Evolutionary conservation across 2,888 invertebrate genomes (phyloP).

Genomic region (Fragum whitleyi): DNA sequence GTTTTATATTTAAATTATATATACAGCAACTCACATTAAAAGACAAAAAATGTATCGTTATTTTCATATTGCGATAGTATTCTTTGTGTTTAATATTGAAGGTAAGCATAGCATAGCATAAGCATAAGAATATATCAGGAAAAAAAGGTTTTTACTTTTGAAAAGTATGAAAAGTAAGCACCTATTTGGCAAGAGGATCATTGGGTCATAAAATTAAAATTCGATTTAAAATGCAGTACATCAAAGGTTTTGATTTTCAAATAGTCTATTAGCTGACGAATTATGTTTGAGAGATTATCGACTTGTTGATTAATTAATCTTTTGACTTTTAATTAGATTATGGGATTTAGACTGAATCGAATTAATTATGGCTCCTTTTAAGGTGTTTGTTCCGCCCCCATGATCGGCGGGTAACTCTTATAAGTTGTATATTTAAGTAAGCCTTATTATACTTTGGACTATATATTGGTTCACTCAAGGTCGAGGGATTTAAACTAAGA

Average conservation of each 20-base stretch:
- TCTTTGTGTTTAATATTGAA: too few species aligned
- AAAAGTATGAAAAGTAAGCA: slow-evolving; percentile 4
- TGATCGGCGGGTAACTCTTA: neutral
- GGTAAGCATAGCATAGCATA: too few species aligned
- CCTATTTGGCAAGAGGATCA: neutral
- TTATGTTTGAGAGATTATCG: neutral
- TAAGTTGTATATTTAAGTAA: neutral
- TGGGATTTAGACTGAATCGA: slow-evolving; percentile 2
- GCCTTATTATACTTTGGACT: too few species aligned
- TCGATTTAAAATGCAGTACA: slow-evolving; percentile 11
- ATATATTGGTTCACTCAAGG: too few species aligned
- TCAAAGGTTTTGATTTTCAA: slow-evolving; percentile 17
- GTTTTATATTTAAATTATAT: too few species aligned
- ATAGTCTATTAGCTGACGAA: slow-evolving; percentile 1
- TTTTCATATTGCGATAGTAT: too few species aligned
- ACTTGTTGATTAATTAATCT: slow-evolving; percentile 21
- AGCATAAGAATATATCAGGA: too few species aligned
- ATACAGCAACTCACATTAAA: too few species aligned
- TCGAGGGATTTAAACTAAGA: too few species aligned
- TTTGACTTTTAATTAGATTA: slow-evolving; percentile 21
- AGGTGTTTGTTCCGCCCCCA: neutral
- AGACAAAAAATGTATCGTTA: too few species aligned
- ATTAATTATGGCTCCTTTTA: neutral
- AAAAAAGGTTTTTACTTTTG: neutral
- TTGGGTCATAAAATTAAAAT: slow-evolving; percentile 3